Evolutionary conservation across 2,797 vertebrate species (phyloP).

Genomic region (Urocyon cinereoargenteus): DNA sequence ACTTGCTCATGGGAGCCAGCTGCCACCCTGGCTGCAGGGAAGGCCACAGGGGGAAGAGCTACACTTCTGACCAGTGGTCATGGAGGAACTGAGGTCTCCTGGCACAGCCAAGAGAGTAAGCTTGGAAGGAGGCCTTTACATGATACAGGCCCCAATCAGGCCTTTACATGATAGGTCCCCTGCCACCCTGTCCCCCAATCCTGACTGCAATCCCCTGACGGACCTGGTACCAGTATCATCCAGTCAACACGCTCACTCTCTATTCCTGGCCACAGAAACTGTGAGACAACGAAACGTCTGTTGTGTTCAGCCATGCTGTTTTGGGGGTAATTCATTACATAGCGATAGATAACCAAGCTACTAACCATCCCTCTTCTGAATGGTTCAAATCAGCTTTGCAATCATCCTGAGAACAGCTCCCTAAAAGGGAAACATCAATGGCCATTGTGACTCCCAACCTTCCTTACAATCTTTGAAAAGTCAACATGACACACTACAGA

Average conservation of each 20-base stretch:
- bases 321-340: not conserved
- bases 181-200: not conserved
- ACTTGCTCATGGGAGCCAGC: not conserved
- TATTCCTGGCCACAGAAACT: not conserved
- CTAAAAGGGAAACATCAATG: not conserved
- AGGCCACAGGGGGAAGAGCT: not conserved
- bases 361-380: not conserved
- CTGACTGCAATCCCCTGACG: not conserved
- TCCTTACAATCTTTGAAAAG: not conserved
- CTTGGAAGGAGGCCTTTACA: too few species aligned
- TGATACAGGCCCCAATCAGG: too few species aligned
- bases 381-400: not conserved
- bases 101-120: not conserved
- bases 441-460: not conserved
- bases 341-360: not conserved
- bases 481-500: not conserved
- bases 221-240: not conserved
- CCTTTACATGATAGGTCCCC: not conserved
- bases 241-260: too few species aligned
- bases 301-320: not conserved
- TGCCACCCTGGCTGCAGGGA: not conserved
- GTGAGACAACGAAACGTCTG: not conserved
- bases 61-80: not conserved
- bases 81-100: not conserved
- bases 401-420: not conserved